Conservation (phyloP, 2,113 vertebrate genomes). For the Amphilophus citrinellus region DNA sequence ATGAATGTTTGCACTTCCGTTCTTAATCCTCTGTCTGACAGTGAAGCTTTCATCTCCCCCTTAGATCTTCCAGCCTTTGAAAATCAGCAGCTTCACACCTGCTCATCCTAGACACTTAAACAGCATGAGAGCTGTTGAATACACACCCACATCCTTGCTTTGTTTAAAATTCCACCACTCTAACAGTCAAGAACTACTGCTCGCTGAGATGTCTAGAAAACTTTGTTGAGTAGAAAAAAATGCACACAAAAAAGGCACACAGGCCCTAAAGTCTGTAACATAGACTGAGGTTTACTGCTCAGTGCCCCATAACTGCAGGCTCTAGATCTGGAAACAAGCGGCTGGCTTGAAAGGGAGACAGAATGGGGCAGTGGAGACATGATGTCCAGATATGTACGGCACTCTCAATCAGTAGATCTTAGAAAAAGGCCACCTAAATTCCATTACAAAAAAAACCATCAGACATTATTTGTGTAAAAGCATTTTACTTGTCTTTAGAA, state of each 20-base stretch:
- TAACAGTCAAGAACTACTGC: slow-evolving; percentile 3
- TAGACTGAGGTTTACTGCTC: not conserved
- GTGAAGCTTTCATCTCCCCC: slow-evolving; percentile 65
- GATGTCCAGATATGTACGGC: not conserved
- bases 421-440: not conserved
- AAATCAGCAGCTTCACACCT: slow-evolving; percentile 71
- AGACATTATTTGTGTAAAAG: not conserved
- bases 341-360: not conserved
- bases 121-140: slow-evolving; percentile 42
- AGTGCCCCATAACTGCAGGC: not conserved
- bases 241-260: accelerated
- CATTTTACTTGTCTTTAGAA: not conserved
- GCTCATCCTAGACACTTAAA: slow-evolving; percentile 61
- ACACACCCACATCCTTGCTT: slow-evolving; percentile 49
- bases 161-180: slow-evolving; percentile 68
- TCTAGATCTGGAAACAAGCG: not conserved
- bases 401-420: not conserved
- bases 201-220: slow-evolving; percentile 14
- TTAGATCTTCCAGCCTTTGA: slow-evolving; percentile 74
- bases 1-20: slow-evolving; percentile 64
- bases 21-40: slow-evolving; percentile 61
- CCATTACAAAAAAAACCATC: not conserved
- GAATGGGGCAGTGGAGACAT: not conserved
- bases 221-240: not conserved
- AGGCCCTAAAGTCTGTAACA: not conserved